Evolutionary conservation across 2,797 vertebrate genomes (phyloP).

Genomic region (Scyliorhinus canicula): DNA sequence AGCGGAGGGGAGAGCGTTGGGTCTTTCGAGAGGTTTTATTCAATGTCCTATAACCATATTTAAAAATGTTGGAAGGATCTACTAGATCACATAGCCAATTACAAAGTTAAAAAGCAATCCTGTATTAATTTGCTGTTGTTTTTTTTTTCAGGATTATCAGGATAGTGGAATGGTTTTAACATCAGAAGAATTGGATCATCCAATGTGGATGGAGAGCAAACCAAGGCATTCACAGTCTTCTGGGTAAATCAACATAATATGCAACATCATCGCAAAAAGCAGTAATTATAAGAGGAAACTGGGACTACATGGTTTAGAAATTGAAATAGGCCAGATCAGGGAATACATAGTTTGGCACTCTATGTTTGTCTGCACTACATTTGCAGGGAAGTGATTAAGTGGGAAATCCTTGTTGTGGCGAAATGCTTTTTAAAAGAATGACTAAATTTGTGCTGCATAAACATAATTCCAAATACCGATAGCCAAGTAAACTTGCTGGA

Average conservation of each 20-base stretch:
- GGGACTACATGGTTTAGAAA: neutral
- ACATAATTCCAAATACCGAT: neutral
- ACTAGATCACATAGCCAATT: neutral
- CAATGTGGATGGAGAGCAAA: conserved; percentile 64
- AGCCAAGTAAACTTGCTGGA: neutral
- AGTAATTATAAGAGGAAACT: conserved; percentile 24
- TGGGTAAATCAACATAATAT: conserved; percentile 55
- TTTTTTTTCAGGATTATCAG: conserved; percentile 66
- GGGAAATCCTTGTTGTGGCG: neutral
- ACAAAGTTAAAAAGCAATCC: neutral
- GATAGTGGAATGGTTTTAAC: conserved; percentile 74
- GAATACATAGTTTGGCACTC: neutral
- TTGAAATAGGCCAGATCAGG: neutral
- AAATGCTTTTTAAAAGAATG: conserved; percentile 1
- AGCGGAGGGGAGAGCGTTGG: neutral
- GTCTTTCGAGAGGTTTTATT: too few relatives aligned
- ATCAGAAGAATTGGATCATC: conserved; percentile 69
- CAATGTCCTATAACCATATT: neutral
- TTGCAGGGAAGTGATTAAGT: conserved; percentile 14
- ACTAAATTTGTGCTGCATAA: conserved; percentile 21
- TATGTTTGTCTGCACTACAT: neutral
- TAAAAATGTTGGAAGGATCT: neutral
- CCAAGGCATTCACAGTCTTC: conserved; percentile 53
- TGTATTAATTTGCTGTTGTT: neutral
- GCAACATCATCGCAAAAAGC: neutral